A percentile compares a stretch with the other conserved stretches of the same genome.
phyloP scores from a whole-genome alignment of 1,140 invertebrate species.

The Colletes gigas region DNA sequence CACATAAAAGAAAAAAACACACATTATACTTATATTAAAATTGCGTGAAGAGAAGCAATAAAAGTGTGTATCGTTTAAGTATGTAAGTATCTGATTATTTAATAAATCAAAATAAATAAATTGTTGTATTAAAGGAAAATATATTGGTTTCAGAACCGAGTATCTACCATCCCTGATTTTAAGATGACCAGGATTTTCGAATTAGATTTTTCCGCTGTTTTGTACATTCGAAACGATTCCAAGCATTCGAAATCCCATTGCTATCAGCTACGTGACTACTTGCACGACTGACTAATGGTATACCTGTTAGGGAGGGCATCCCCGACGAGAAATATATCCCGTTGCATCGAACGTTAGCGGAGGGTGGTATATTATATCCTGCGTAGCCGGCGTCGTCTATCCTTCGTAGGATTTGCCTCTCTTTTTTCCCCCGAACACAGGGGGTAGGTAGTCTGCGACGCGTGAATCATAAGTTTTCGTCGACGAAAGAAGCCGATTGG shows the following conservation, averaged over 20 bases:
- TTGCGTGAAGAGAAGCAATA: too few relatives aligned
- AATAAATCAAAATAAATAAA: too few relatives aligned
- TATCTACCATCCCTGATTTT: too few relatives aligned
- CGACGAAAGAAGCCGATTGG: slow-evolving; percentile 44
- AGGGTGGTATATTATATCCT: not conserved
- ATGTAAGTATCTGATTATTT: too few relatives aligned
- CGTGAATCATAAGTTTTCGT: slow-evolving; percentile 45
- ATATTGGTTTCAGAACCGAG: too few relatives aligned
- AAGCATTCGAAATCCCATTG: too few relatives aligned
- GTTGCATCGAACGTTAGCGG: not conserved
- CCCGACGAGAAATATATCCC: not conserved
- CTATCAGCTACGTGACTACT: not conserved
- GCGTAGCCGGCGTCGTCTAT: not conserved
- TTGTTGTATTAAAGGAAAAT: too few relatives aligned
- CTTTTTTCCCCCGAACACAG: not conserved
- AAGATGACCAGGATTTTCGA: too few relatives aligned
- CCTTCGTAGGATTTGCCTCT: not conserved
- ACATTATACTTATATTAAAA: too few relatives aligned
- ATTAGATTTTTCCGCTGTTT: too few relatives aligned
- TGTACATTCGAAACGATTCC: slow-evolving; percentile 9
- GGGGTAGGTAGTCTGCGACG: not conserved
- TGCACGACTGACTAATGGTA: not conserved
- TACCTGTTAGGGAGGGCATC: not conserved
- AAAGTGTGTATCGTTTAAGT: too few relatives aligned
- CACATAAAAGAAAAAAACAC: too few relatives aligned